Base-by-base conservation (phyloP, 2,113 vertebrate species). In the Dolichallabes microphthalmus region DNA sequence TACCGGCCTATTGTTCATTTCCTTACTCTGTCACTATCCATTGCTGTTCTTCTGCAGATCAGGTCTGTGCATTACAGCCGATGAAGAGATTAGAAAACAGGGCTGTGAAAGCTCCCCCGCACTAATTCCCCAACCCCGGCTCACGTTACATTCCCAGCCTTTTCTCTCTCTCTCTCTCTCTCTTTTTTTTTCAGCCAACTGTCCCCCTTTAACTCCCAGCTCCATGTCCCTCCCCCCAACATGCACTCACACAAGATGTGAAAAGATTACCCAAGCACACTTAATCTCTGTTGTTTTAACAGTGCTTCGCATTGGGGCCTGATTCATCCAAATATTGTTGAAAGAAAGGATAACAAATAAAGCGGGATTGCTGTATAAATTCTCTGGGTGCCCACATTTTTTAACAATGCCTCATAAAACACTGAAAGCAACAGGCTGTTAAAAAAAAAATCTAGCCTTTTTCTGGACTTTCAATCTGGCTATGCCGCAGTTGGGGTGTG, bases 231-330 rank as follows among this genome's bases (percentile, higher is more conserved):
- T 82, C 32, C 90, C 88, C 87, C 87, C 90, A 85, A 86, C 90
- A 86, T 86, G 39, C 52, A 45, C 45, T 45, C 45, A 45, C 80
- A 39, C 30, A 85, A 92, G 89, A 92, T 88, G 60, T 83, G 83
- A 88, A 85, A 85, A 90, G 71, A 90, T 88, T 89, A 90, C 90
- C 91, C 92, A 86, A 86, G 90, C 90, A 89, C 89, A 91, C 89
- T 90, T 92, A 88, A 93, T 93, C 92, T 92, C 81, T 94, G 91
- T 94, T 93, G 93, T 92, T 94, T 90, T 92, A 93, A 92, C 91
- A 90, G 86, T 20, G 84, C 90, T 90, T 88, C 83, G 90, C 94
- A 86, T 93, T 85, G 92, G 89, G 87, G 83, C 86, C 83, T 39
- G 82, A 92, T 93, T 92, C 90, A 86, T 93, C 89, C 88, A 92